Evolutionary conservation across 53 echinoderm and acorn worm species (phyloP).

Genomic region (Pentamera pediparva): DNA sequence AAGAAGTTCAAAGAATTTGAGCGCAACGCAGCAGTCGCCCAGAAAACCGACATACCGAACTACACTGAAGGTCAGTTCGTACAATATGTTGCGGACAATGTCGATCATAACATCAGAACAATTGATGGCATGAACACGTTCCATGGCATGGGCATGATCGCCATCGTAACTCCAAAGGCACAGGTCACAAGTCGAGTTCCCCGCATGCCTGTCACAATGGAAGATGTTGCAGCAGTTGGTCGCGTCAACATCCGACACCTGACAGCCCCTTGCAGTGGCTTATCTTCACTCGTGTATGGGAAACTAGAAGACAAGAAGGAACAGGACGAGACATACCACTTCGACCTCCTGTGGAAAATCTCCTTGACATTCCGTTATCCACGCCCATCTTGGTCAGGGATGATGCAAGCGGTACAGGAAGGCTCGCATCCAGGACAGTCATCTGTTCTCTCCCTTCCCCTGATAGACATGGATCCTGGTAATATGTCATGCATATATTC

Average conservation of each 20-base stretch:
- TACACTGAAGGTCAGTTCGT: not conserved
- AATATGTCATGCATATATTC: constrained; percentile 35
- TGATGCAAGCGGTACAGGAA: constrained; percentile 25
- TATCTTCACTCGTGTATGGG: not conserved
- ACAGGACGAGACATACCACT: not conserved
- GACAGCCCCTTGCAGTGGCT: not conserved
- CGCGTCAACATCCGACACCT: constrained; percentile 24
- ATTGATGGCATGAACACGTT: constrained; percentile 12
- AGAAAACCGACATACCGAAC: not conserved
- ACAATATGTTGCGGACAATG: constrained; percentile 3
- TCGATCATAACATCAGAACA: constrained; percentile 10
- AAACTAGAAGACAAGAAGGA: constrained; percentile 16
- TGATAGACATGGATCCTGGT: constrained; percentile 25
- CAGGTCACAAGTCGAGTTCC: not conserved
- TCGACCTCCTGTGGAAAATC: constrained; percentile 26
- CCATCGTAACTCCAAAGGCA: not conserved
- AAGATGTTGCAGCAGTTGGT: constrained; percentile 5
- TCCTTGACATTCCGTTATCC: not conserved
- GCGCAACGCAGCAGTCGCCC: constrained; percentile 3
- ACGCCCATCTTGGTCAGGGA: constrained; percentile 11
- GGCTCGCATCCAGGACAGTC: constrained; percentile 33
- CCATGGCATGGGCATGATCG: constrained; percentile 23
- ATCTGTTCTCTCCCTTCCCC: constrained; percentile 7
- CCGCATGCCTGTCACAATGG: not conserved
- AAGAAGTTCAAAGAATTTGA: constrained; percentile 18